A percentile compares a stretch with the other conserved stretches of the same genome.
Conservation (phyloP, 2,113 vertebrate species). For the Excalfactoria chinensis region DNA sequence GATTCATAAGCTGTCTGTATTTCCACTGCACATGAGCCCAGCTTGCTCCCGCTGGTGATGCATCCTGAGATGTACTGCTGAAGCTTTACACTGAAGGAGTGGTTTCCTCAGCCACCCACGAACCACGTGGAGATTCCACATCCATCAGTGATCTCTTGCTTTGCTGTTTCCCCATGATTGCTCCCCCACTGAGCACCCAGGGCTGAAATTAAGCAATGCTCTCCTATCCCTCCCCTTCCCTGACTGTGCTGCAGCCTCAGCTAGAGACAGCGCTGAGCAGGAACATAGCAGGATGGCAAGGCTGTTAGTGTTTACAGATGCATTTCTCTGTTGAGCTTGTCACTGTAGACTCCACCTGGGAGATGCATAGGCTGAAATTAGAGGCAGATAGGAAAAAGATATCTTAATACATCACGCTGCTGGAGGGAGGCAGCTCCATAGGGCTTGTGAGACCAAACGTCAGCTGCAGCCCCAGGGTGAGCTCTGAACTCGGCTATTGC, state of each 20-base stretch:
- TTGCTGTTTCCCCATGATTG: neutral
- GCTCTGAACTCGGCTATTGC: neutral
- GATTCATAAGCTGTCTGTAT: neutral
- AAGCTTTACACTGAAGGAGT: neutral
- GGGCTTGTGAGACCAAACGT: slow-evolving; percentile 18
- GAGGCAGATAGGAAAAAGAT: slow-evolving; percentile 40
- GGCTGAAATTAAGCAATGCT: neutral
- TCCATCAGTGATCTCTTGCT: neutral
- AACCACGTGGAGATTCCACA: neutral
- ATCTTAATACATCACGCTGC: slow-evolving; percentile 57
- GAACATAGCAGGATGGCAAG: neutral
- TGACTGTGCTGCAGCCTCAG: neutral
- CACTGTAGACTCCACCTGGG: slow-evolving; percentile 39
- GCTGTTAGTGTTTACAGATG: neutral
- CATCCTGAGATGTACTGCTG: neutral
- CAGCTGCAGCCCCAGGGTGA: slow-evolving; percentile 36
- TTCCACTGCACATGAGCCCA: fast-evolving
- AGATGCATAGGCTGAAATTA: slow-evolving; percentile 66
- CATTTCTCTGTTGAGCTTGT: neutral
- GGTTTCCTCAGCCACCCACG: neutral
- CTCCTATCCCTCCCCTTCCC: neutral
- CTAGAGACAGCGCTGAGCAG: fast-evolving
- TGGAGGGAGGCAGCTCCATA: slow-evolving; percentile 33
- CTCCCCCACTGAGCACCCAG: fast-evolving
- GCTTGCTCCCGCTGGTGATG: neutral